These are phyloP conservation scores for Idaea aversata DNA, from an alignment of 2,888 invertebrate genomes.

Conservation along the genomic window DNA sequence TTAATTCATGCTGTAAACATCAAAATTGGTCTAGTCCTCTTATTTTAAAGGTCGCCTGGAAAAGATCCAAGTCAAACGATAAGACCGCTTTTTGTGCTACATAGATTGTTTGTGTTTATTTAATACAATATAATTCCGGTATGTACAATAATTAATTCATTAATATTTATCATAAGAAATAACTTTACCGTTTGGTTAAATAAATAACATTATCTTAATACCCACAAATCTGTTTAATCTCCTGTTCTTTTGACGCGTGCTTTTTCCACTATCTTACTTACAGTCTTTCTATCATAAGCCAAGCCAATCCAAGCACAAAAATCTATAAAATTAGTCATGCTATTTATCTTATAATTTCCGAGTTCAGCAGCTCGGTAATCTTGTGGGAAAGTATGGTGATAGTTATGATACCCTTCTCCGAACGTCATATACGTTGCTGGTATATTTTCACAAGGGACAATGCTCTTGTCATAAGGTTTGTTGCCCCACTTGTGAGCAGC, in stretches of 20 bases:
- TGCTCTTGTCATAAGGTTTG: conserved; percentile 58
- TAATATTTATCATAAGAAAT: no score
- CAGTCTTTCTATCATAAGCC: conserved; percentile 54
- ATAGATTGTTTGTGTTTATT: no score
- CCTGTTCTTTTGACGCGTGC: conserved; percentile 36
- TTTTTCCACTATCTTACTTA: conserved; percentile 30
- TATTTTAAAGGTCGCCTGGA: no score
- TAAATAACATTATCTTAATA: background rate
- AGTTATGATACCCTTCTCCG: conserved; percentile 45
- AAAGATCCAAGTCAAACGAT: no score
- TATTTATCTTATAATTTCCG: conserved; percentile 37
- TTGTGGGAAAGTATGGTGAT: conserved; percentile 43
- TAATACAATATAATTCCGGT: no score
- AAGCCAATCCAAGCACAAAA: conserved; percentile 51
- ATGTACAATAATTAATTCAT: no score
- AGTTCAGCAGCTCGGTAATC: conserved; percentile 45
- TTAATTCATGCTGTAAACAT: no score
- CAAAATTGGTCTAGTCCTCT: no score
- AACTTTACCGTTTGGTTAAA: no score
- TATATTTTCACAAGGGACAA: conserved; percentile 29
- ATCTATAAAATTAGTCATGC: conserved; percentile 50
- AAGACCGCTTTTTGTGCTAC: no score
- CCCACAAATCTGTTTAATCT: conserved; percentile 35
- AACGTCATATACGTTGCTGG: conserved; percentile 19
- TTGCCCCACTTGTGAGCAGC: conserved; percentile 77